These are phyloP conservation scores for Axinella damicornis DNA, from an alignment of 37 sponge, comb jelly and placozoan genomes.

Conservation along the genomic window DNA sequence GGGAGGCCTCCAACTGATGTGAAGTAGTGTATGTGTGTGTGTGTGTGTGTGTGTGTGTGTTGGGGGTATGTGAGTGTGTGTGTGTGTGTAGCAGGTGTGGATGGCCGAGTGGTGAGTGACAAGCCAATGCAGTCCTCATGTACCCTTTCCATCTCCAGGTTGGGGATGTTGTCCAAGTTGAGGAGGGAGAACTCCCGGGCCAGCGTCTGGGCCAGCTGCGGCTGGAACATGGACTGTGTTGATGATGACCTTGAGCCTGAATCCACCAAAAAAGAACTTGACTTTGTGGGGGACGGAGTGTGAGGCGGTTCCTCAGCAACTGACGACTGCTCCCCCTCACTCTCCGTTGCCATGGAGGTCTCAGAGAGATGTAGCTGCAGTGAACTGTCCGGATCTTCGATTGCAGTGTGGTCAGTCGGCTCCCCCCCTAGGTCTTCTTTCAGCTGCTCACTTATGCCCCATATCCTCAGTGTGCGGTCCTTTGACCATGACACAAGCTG, in stretches of 20 bases:
- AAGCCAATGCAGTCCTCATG: neutral
- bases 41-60: neutral
- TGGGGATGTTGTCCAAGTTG: slow-evolving; percentile 52
- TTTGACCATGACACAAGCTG: slow-evolving; percentile 64
- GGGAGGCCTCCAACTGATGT: slow-evolving; percentile 62
- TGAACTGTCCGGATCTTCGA: neutral
- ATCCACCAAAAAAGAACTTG: neutral
- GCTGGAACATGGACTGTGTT: slow-evolving; percentile 10
- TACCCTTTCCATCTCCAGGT: slow-evolving; percentile 70
- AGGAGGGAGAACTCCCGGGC: slow-evolving; percentile 66
- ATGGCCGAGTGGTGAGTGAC: neutral
- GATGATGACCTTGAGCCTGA: neutral
- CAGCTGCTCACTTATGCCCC: slow-evolving; percentile 57
- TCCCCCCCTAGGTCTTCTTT: slow-evolving; percentile 24
- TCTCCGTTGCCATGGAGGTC: neutral
- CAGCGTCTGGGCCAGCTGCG: slow-evolving; percentile 18
- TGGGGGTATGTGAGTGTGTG: neutral
- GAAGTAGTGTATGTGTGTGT: neutral
- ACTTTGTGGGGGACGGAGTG: too few species aligned
- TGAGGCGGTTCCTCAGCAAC: too few species aligned
- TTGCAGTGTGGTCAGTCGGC: neutral
- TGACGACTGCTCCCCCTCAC: too few species aligned
- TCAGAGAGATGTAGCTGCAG: neutral
- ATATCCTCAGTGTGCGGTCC: slow-evolving; percentile 61
- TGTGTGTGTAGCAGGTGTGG: neutral